Evolutionary conservation across 35 echinoderm and acorn worm species (phyloP), one percentile per base, ranked within the genome.

Genomic region (Heliocidaris tuberculata): DNA sequence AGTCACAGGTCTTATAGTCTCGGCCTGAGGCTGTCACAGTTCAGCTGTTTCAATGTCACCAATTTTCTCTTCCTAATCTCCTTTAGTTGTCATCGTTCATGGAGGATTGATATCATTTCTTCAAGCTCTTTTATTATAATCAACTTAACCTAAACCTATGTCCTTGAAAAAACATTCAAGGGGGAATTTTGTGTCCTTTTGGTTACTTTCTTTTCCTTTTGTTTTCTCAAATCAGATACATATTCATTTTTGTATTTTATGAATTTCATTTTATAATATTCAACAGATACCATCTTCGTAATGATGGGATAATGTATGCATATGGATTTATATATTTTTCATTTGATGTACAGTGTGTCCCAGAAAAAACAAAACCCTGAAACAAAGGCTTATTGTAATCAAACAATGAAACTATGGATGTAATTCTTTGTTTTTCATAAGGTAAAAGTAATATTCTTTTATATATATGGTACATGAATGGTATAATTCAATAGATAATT

Each of bases 1-100:
- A 78, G 65, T 78, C 65, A 78, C 19, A 78, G 65, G 65, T 78
- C 17, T 78, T 78, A 78, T 78, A 78, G 65, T 78, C 65, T 78
- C 21, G 21, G 65, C 65, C 65, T 4, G 65, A 78, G 65, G 65
- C 65, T 78, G 65, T 78, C 21, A n/a, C 65, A 27, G 2, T 90
- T 21, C 30, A 31, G 35, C 35, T 88, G 21, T 88, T 31, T 12
- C 86, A 88, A 48, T 90, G 30, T 90, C 13, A 90, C 32, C 88
- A 32, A 93, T 56, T 59, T 50, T 16, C 50, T 15, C 52, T 15
- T 8, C n/a, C 13, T 93, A 31, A 50, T 48, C 30, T 52, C 56
- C 6, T n/a, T 19, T 78, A 78, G 65, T 27, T n/a, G 19, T 78
- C 65, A 78, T 21, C 65, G 27, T 27, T 19, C 19, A 78, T 78